These are phyloP conservation scores for Ophiodon elongatus DNA, from an alignment of 2,113 vertebrate species.

Conservation along the genomic window DNA sequence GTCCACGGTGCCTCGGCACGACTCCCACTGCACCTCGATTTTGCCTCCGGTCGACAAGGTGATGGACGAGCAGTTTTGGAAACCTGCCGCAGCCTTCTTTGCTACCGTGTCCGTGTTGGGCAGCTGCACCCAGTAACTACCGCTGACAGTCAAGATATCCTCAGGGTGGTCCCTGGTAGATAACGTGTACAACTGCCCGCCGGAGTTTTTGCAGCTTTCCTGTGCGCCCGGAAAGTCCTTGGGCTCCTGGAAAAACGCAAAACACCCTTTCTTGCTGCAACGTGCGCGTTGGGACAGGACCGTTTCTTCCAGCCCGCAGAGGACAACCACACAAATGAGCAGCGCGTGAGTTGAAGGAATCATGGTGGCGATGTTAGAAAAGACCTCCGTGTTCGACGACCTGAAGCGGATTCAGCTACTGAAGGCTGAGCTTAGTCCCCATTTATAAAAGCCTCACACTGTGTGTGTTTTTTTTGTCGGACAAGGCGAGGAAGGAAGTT, in stretches of 20 bases:
- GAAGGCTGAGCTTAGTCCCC: constrained; percentile 3
- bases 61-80: constrained; percentile 6
- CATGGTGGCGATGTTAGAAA: constrained; percentile 35
- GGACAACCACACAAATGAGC: constrained; percentile 2
- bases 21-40: rapidly evolving
- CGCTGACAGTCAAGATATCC: rapidly evolving
- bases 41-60: background rate
- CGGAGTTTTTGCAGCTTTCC: background rate
- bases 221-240: background rate
- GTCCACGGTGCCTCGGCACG: background rate
- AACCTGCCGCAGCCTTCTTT: background rate
- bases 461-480: background rate
- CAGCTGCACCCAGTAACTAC: constrained; percentile 47
- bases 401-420: background rate
- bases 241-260: background rate
- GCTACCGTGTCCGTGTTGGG: rapidly evolving
- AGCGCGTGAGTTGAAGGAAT: background rate
- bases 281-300: background rate
- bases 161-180: rapidly evolving
- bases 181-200: rapidly evolving
- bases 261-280: constrained; percentile 39
- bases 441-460: constrained; percentile 62
- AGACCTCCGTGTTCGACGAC: background rate
- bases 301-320: constrained; percentile 39
- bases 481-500: constrained; percentile 72